Evolutionary conservation across 2,113 vertebrate genomes (phyloP).

Genomic region (Hippocampus zosterae): DNA sequence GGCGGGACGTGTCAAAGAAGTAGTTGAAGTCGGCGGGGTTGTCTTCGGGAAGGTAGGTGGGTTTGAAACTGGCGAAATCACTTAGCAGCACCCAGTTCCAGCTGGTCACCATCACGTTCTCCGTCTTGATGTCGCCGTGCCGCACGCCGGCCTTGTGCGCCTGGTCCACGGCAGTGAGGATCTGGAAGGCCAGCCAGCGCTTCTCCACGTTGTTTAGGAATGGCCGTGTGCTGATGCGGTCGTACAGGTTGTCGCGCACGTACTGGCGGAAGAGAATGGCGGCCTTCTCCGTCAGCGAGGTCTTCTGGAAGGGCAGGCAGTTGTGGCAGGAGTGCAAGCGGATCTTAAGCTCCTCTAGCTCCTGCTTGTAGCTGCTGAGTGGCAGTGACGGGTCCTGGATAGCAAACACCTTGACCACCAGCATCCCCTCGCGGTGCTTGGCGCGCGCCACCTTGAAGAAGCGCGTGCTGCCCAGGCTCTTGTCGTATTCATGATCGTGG

Average conservation of each 20-base stretch:
- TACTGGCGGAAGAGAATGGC: slow-evolving; percentile 95
- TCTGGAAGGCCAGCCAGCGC: slow-evolving; percentile 96
- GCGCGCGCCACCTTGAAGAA: slow-evolving; percentile 98
- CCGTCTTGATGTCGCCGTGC: slow-evolving; percentile 96
- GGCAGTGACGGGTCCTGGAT: slow-evolving; percentile 95
- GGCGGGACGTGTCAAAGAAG: slow-evolving; percentile 93
- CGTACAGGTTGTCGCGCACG: slow-evolving; percentile 93
- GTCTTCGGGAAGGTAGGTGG: slow-evolving; percentile 94
- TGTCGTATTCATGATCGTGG: slow-evolving; percentile 94
- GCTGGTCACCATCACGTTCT: slow-evolving; percentile 98
- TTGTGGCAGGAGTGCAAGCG: slow-evolving; percentile 89
- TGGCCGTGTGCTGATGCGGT: slow-evolving; percentile 92
- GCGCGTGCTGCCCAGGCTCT: slow-evolving; percentile 92
- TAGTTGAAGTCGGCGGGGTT: slow-evolving; percentile 99
- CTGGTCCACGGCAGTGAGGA: slow-evolving; percentile 91
- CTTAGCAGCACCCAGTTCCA: slow-evolving; percentile 98
- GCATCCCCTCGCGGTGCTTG: slow-evolving; percentile 90
- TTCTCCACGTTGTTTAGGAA: slow-evolving; percentile 96
- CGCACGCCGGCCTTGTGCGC: slow-evolving; percentile 91
- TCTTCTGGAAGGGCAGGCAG: slow-evolving; percentile 93
- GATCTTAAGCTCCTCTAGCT: slow-evolving; percentile 95
- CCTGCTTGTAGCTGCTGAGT: slow-evolving; percentile 91
- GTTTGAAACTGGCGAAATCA: slow-evolving; percentile 97
- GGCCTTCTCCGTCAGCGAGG: slow-evolving; percentile 86
- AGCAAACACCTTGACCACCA: slow-evolving; percentile 97